phyloP scores from a whole-genome alignment of 1,140 invertebrate genomes.

The Calephelis nemesis region DNA sequence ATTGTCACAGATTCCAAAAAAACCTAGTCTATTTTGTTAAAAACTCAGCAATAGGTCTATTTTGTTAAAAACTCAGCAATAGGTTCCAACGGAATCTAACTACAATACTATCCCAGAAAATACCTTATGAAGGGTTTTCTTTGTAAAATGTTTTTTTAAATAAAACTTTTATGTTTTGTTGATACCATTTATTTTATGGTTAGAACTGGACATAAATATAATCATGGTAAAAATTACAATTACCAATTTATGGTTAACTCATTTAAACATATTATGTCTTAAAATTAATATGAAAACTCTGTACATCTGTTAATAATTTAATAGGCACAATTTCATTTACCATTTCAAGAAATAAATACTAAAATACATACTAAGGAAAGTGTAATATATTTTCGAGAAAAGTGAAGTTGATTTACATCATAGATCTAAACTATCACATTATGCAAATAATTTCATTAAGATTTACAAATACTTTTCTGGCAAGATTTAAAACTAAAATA shows the following conservation, averaged over 20 bases:
- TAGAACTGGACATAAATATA: slow-evolving; percentile 72
- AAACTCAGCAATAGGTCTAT: too few relatives aligned
- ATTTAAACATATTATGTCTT: slow-evolving; percentile 55
- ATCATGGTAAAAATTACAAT: slow-evolving; percentile 44
- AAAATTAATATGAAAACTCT: slow-evolving; percentile 64
- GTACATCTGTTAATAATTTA: slow-evolving; percentile 49
- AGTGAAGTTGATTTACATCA: slow-evolving; percentile 29
- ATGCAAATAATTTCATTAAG: slow-evolving; percentile 57
- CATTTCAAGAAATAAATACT: slow-evolving; percentile 31
- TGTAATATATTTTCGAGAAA: slow-evolving; percentile 7
- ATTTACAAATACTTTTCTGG: slow-evolving; percentile 72
- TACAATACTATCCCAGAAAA: too few relatives aligned
- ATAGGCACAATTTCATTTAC: slow-evolving; percentile 42
- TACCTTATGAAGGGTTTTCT: too few relatives aligned
- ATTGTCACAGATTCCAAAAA: too few relatives aligned
- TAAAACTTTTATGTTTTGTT: slow-evolving; percentile 35
- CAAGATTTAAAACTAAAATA: slow-evolving; percentile 70
- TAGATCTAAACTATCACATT: slow-evolving; percentile 75
- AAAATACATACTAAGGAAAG: slow-evolving; percentile 13
- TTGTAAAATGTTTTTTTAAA: not conserved
- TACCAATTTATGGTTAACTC: slow-evolving; percentile 67
- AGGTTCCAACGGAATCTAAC: too few relatives aligned
- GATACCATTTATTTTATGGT: slow-evolving; percentile 72
- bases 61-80: too few relatives aligned
- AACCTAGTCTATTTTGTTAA: too few relatives aligned